Conservation (phyloP, 2,113 vertebrate genomes). For the Nymphicus hollandicus region DNA sequence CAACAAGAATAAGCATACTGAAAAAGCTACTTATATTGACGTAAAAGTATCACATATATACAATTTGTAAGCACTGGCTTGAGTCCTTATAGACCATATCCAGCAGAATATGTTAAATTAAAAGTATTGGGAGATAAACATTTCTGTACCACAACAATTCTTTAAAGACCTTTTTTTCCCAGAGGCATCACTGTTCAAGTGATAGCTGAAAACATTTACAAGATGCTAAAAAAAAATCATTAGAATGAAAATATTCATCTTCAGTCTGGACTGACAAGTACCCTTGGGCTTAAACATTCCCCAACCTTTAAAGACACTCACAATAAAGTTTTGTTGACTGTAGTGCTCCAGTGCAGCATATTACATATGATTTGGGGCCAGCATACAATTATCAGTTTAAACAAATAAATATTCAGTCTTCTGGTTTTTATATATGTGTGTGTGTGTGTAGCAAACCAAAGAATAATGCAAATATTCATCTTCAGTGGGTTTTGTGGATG, state of each 20-base stretch:
- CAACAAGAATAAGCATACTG: background rate
- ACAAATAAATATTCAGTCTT: background rate
- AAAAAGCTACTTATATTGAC: background rate
- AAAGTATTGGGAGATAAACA: background rate
- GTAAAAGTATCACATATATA: background rate
- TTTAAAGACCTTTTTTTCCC: background rate
- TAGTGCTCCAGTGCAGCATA: background rate
- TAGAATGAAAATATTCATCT: background rate
- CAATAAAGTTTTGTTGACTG: background rate
- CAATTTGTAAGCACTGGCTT: background rate
- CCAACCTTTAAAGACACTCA: background rate
- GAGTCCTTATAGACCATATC: background rate
- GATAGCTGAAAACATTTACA: background rate
- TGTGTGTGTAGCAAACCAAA: background rate
- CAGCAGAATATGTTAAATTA: background rate
- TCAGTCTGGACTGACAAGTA: background rate
- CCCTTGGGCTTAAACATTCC: background rate
- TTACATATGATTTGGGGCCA: background rate
- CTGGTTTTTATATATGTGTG: rapidly evolving
- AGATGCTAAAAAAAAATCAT: background rate
- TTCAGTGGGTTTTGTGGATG: background rate
- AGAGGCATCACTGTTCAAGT: background rate
- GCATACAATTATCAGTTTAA: background rate
- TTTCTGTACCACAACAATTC: background rate
- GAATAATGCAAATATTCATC: background rate